A percentile compares a stretch with the other conserved stretches of the same genome.
These are phyloP conservation scores for Xyrichtys novacula DNA, from an alignment of 2,797 vertebrate genomes.

Conservation along the genomic window DNA sequence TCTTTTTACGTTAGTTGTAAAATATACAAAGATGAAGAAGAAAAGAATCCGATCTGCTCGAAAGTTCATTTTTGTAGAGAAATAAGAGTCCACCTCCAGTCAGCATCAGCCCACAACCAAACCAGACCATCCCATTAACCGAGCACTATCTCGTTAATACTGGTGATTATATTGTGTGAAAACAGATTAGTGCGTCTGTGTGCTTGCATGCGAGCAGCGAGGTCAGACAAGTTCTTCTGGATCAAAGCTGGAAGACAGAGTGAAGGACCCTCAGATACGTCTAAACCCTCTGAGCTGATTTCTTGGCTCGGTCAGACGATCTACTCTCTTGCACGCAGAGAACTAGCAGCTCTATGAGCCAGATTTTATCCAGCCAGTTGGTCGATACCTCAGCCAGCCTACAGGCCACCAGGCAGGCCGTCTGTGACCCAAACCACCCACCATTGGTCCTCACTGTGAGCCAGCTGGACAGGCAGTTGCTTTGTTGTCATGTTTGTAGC, in stretches of 20 bases:
- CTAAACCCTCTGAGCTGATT: slow-evolving; percentile 55
- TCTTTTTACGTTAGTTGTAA: too few relatives aligned
- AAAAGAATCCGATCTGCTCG: too few relatives aligned
- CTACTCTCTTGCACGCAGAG: slow-evolving; percentile 8
- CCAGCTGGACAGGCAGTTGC: background rate
- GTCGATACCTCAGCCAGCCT: slow-evolving; percentile 24
- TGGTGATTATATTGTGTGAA: slow-evolving; percentile 49
- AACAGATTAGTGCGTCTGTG: slow-evolving; percentile 63
- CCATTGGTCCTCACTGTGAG: background rate
- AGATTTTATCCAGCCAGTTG: slow-evolving; percentile 25
- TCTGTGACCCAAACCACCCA: slow-evolving; percentile 9
- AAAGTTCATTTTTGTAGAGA: slow-evolving; percentile 15
- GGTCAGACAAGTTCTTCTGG: slow-evolving; percentile 56
- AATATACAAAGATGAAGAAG: too few relatives aligned
- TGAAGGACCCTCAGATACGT: slow-evolving; percentile 32
- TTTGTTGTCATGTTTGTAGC: slow-evolving; percentile 1
- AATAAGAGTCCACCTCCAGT: background rate
- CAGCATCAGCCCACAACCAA: slow-evolving; percentile 19
- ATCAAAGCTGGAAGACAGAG: slow-evolving; percentile 56
- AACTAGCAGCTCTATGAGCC: slow-evolving; percentile 15
- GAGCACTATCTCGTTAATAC: slow-evolving; percentile 44
- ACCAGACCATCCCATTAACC: slow-evolving; percentile 40
- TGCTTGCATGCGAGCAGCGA: slow-evolving; percentile 57
- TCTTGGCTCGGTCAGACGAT: slow-evolving; percentile 24
- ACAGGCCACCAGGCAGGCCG: background rate